Base-by-base conservation (phyloP, 30 jellyfish, hydroid and myxozoan genomes). In the Cassiopea andromeda region DNA sequence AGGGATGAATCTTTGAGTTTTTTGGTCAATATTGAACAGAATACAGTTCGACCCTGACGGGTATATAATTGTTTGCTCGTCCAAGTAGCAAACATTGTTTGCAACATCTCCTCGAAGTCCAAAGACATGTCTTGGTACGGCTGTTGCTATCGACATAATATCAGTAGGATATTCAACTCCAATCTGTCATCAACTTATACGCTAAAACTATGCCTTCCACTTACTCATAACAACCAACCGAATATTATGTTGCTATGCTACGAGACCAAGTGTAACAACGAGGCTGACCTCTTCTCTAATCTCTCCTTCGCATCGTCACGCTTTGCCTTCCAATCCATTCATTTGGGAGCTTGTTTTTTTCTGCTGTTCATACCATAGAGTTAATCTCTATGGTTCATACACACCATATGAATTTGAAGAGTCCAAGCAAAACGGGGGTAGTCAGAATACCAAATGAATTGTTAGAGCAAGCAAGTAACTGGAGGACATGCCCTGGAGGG, bases 11-110 rank as follows among this genome's bases (percentile, higher is more conserved):
- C 91, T 57, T 59, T 95, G 99, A 68, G 97, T 57, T 70, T 86
- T 91, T 72, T 95, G 99, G 84, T 95, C 99, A 85, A 91, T 95
- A 90, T 95, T 95, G 90, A 85, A 95, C 91, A 95, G 78, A 60
- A 95, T 90, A 66, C 99, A 95, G 87, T 95, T 95, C 13, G 98
- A 91, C 17, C 99, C 99, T 3, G 98, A 85, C 16, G 99, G 99
- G 75, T 95, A 95, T 5, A 95, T 92, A 70, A 95, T 87, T 1
- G 95, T 92, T 70, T 95, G 99, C 85, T 95, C 99, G 69, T 95
- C 99, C 90, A 95, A 69, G 75, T 95, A 95, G 89, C 92, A 86
- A 1, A 95, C 92, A 88, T 90, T 95, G 88, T 87, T 95, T 15
- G 96, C 93, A 75, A 91, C 99, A 83, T 92, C 98, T 10, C 96